Conservation (phyloP, 2,797 vertebrate genomes). For the Hippocampus kuda region DNA sequence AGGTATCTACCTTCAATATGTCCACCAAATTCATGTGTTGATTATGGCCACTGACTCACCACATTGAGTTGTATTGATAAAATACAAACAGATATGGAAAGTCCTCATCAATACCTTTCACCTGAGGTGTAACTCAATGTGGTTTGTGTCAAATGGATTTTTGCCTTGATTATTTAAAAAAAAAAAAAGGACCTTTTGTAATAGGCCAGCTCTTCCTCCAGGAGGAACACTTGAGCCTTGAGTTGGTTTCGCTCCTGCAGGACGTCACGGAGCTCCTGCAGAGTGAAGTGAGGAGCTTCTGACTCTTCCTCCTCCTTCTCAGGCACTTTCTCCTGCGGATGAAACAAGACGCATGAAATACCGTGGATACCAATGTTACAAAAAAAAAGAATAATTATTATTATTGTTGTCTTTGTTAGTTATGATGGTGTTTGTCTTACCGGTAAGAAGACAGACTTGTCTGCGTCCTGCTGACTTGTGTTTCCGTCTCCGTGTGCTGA, state of each 20-base stretch:
- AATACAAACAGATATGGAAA: neutral
- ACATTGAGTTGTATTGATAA: neutral
- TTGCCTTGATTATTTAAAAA: neutral
- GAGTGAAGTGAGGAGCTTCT: conserved; percentile 79
- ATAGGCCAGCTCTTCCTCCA: conserved; percentile 86
- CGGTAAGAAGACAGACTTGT: neutral
- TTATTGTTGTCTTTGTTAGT: neutral
- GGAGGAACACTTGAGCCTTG: conserved; percentile 82
- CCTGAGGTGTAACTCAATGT: neutral
- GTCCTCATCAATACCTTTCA: neutral
- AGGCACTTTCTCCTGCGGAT: conserved; percentile 45
- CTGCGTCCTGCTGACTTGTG: conserved; percentile 15
- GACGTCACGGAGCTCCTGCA: conserved; percentile 86
- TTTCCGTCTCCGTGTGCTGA: conserved; percentile 13
- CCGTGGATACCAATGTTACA: too few species aligned
- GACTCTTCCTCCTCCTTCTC: conserved; percentile 62
- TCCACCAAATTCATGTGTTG: too few species aligned
- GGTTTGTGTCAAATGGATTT: neutral
- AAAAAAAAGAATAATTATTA: too few species aligned
- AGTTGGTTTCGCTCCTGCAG: conserved; percentile 87
- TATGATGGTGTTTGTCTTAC: neutral
- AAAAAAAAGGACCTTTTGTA: conserved; percentile 72
- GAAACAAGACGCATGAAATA: conserved; percentile 14
- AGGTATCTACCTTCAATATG: too few species aligned
- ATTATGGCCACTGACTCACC: neutral